Conservation (phyloP, 1,140 invertebrate genomes). For the Palaemon carinicauda region DNA sequence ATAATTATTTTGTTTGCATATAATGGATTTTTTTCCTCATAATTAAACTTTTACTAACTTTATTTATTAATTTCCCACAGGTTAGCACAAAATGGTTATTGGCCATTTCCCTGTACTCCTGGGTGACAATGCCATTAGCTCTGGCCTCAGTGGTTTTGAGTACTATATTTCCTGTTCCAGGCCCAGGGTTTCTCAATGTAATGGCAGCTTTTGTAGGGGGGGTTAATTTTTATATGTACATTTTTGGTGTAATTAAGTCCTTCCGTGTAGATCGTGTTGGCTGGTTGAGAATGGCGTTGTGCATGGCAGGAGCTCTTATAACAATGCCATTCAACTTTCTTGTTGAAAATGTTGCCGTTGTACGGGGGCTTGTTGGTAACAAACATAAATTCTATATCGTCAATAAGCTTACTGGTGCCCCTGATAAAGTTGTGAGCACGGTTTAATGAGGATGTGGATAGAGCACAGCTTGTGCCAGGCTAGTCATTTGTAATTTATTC, state of each 20-base stretch:
- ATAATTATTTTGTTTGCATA: not conserved
- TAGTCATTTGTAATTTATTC: constrained; percentile 44
- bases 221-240: constrained; percentile 94
- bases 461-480: constrained; percentile 6
- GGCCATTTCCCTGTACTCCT: constrained; percentile 90
- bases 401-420: constrained; percentile 72
- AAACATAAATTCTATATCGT: constrained; percentile 97
- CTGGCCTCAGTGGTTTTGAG: constrained; percentile 88
- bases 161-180: constrained; percentile 85
- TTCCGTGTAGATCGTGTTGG: constrained; percentile 90
- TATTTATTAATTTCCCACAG: not conserved
- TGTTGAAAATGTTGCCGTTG: constrained; percentile 92
- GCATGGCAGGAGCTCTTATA: constrained; percentile 83
- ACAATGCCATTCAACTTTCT: constrained; percentile 91
- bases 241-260: constrained; percentile 95
- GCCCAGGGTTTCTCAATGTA: constrained; percentile 82
- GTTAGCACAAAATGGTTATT: constrained; percentile 71
- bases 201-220: constrained; percentile 87
- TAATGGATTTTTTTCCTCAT: not conserved
- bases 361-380: constrained; percentile 90
- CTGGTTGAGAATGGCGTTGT: constrained; percentile 78
- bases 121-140: constrained; percentile 92
- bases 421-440: constrained; percentile 44
- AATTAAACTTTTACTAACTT: not conserved
- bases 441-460: constrained; percentile 40